phyloP scores from a whole-genome alignment of 2,888 invertebrate genomes.

The Holacanthella duospinosa region DNA sequence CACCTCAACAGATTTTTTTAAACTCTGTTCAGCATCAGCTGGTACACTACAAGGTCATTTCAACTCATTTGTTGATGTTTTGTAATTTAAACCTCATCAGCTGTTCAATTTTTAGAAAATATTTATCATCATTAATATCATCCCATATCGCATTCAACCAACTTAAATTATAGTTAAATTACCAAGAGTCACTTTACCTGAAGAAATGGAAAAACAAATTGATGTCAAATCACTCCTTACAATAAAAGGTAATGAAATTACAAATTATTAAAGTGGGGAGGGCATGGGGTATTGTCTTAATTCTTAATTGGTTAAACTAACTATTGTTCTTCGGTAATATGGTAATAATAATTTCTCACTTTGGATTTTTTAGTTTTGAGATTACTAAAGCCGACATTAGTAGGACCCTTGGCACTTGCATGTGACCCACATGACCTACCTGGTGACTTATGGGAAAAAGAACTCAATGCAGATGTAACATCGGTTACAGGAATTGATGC shows the following conservation, averaged over 20 bases:
- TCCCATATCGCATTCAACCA: too few species aligned
- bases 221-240: slow-evolving; percentile 34
- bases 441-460: slow-evolving; percentile 65
- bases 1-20: too few species aligned
- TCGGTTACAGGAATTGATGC: slow-evolving; percentile 70
- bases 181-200: background rate
- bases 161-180: too few species aligned
- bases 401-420: slow-evolving; percentile 67
- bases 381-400: slow-evolving; percentile 79
- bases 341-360: background rate
- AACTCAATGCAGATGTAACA: slow-evolving; percentile 72
- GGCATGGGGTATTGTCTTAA: background rate
- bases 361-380: slow-evolving; percentile 64
- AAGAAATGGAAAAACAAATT: slow-evolving; percentile 5
- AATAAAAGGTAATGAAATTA: slow-evolving; percentile 29
- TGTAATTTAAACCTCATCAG: too few species aligned
- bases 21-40: too few species aligned
- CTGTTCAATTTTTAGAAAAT: too few species aligned
- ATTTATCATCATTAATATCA: too few species aligned
- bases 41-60: too few species aligned
- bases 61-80: too few species aligned
- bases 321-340: background rate
- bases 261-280: too few species aligned
- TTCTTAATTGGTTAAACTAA: background rate
- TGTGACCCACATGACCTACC: slow-evolving; percentile 77